phyloP scores from a whole-genome alignment of 1,140 invertebrate genomes.

The Pollicipes pollicipes region DNA sequence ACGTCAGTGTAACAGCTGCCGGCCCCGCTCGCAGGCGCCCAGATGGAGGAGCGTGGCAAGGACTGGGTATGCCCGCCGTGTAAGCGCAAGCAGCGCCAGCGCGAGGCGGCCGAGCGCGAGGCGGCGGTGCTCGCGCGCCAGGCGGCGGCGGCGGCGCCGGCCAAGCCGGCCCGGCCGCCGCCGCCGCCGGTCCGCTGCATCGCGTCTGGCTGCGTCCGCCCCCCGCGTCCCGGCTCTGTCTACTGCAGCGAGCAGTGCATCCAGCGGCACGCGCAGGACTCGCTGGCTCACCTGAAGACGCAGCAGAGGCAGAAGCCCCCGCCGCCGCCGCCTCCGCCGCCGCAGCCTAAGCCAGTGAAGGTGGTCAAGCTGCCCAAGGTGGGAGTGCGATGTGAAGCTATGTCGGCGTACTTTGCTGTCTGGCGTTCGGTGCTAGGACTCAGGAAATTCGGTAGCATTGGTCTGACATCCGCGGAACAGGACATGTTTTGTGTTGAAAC shows the following conservation, averaged over 20 bases:
- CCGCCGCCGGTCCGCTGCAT: neutral
- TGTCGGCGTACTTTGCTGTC: too few species aligned
- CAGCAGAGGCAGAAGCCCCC: neutral
- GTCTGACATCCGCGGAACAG: too few species aligned
- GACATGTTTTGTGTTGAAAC: too few species aligned
- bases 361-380: neutral
- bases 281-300: constrained; percentile 28
- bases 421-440: too few species aligned
- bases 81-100: constrained; percentile 12
- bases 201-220: constrained; percentile 28
- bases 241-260: constrained; percentile 81
- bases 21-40: constrained; percentile 40
- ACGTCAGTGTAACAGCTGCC: too few species aligned
- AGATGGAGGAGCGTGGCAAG: constrained; percentile 72
- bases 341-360: neutral
- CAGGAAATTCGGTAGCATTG: too few species aligned
- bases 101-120: constrained; percentile 1
- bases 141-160: constrained; percentile 6
- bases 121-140: neutral
- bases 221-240: constrained; percentile 42
- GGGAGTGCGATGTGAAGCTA: neutral
- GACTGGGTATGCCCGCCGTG: constrained; percentile 86
- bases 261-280: constrained; percentile 57
- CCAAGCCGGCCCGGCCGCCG: too few species aligned
- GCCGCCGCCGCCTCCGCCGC: neutral